Percentiles rank a stretch among this genome's conserved stretches.
Evolutionary conservation across 2,797 vertebrate species (phyloP).

Genomic region (Sylvia borin): DNA sequence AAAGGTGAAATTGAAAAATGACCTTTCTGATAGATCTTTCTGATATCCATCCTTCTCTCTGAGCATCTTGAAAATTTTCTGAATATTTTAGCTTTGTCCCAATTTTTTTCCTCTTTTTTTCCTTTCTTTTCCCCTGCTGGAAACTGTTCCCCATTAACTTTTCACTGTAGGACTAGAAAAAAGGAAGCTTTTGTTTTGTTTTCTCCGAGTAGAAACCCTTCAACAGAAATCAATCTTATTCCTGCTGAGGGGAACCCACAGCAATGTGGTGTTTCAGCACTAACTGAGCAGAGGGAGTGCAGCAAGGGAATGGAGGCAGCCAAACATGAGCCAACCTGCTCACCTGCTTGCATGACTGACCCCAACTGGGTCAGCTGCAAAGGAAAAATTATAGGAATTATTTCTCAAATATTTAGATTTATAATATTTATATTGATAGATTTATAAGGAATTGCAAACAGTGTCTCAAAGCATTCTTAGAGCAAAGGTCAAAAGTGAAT

Average conservation of each 20-base stretch:
- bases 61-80: not conserved
- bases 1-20: not conserved
- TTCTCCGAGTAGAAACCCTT: not conserved
- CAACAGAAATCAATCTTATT: not conserved
- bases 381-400: not conserved
- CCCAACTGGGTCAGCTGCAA: not conserved
- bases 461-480: not conserved
- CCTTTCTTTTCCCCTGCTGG: not conserved
- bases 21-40: not conserved
- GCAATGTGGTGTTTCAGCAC: not conserved
- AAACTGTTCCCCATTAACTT: not conserved
- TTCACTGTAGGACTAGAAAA: not conserved
- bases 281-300: not conserved
- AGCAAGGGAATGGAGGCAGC: not conserved
- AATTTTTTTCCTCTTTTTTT: not conserved
- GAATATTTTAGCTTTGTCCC: not conserved
- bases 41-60: not conserved
- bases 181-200: not conserved
- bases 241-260: not conserved
- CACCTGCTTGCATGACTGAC: not conserved
- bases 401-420: not conserved
- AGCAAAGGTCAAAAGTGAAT: not conserved
- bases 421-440: not conserved
- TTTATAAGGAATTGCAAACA: not conserved
- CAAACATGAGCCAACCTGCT: not conserved